Evolutionary conservation across 2,888 invertebrate genomes (phyloP).

Genomic region (Nemotelus pantherinus): DNA sequence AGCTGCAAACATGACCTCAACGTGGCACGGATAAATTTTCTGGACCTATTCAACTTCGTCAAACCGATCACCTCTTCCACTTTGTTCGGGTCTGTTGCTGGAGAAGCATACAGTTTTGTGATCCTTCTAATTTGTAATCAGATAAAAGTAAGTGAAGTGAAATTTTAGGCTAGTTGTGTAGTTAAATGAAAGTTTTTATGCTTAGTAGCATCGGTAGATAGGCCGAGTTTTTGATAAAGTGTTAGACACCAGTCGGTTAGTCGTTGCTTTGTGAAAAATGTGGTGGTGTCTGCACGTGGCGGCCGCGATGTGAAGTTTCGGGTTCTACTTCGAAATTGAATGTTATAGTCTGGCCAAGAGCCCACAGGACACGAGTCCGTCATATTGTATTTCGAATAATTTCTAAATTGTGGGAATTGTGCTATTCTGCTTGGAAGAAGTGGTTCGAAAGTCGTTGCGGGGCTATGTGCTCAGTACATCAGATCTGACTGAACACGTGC

Average conservation of each 20-base stretch:
- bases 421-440: no score
- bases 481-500: slow-evolving; percentile 8
- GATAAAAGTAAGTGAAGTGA: slow-evolving; percentile 50
- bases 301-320: neutral
- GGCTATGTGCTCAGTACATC: no score
- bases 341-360: no score
- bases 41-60: slow-evolving; percentile 52
- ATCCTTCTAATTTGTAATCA: slow-evolving; percentile 56
- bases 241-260: neutral
- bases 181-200: slow-evolving; percentile 2
- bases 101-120: slow-evolving; percentile 67
- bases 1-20: slow-evolving; percentile 50
- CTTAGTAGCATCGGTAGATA: neutral
- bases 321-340: neutral
- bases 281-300: slow-evolving; percentile 43
- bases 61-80: slow-evolving; percentile 71
- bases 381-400: no score
- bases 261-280: no score
- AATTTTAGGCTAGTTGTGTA: neutral
- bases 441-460: no score
- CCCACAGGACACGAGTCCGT: no score
- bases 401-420: no score
- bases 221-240: neutral
- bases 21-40: slow-evolving; percentile 51
- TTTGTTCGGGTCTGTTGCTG: slow-evolving; percentile 76